Base-by-base conservation (phyloP, 2,888 invertebrate genomes). In the Epirrhoe tristata region DNA sequence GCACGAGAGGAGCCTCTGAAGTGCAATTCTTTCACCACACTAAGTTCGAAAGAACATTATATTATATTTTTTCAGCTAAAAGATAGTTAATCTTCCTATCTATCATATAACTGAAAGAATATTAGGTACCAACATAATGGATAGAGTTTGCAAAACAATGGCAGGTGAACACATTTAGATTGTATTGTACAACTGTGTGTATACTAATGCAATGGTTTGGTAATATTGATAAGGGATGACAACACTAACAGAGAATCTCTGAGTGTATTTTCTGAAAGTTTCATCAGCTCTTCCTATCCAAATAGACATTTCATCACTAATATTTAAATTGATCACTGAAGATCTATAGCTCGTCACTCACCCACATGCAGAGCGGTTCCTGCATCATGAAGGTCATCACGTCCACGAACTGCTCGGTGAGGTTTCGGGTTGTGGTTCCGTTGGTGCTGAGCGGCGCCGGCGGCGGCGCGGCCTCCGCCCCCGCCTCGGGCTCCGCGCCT, bases 341-440 rank as follows among this genome's bases (percentile, higher is more conserved):
- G 12, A 43, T 10, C 12, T 5, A 43, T 5, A 12, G 12, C 4
- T 14, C 4, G 0, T n/a, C 43, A 94, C 96, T 95, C 86, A 97
- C 97, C 97, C 97, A 97, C 86, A 97, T 96, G 89, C 97, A 97
- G 57, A 97, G 94, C 10, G 97, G 96, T 83, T 97, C 97, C 82
- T 96, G 95, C 78, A 96, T 94, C 95, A 97, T 96, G 77, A 96
- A 96, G 46, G 95, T 93, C 76, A 96, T 87, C 31, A 96, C 93
- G 80, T 96, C 96, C 43, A 94, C 91, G 61, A 96, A 80, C 81
- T 95, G 95, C 69, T 94, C 94, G n/a, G 91, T 93, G 53, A 94
- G 73, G 78, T 87, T 82, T 80, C 88, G 77, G 69, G 83, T 78
- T 65, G 69, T 2, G 12, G 12, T 43, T 12, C 39, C 75, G 58